Percentiles rank a stretch among this genome's conserved stretches.
Evolutionary conservation across 2,113 vertebrate genomes (phyloP).

Genomic region (Marcusenius ussheri): DNA sequence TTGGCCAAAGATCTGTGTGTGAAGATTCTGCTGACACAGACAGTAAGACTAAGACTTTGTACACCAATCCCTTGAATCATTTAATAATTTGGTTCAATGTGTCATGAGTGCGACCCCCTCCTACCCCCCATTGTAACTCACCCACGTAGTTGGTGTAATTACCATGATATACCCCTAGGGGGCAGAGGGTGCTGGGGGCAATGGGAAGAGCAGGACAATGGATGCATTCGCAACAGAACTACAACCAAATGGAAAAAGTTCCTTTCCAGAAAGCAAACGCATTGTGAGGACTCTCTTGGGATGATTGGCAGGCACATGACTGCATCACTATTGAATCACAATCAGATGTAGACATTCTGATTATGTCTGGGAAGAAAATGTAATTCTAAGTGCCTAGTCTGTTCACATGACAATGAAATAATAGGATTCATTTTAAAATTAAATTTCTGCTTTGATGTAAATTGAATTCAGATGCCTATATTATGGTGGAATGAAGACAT

Average conservation of each 20-base stretch:
- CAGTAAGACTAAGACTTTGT: neutral
- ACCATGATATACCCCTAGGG: neutral
- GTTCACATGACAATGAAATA: conserved; percentile 6
- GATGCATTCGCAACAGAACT: neutral
- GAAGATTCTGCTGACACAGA: neutral
- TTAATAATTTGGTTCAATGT: neutral
- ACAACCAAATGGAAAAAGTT: neutral
- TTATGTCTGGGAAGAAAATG: neutral
- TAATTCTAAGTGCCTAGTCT: neutral
- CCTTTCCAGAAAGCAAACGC: neutral
- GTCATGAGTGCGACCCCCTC: neutral
- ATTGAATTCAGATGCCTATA: neutral
- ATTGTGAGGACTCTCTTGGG: neutral
- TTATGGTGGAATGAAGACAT: neutral
- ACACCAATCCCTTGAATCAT: neutral
- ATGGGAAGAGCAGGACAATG: neutral
- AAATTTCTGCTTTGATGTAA: neutral
- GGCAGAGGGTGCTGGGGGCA: neutral
- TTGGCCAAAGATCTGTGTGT: neutral
- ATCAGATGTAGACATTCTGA: neutral
- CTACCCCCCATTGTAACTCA: neutral
- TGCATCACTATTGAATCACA: conserved; percentile 2
- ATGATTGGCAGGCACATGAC: neutral
- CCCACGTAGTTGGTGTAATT: neutral
- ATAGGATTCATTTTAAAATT: neutral